Base-by-base conservation (phyloP, 2,888 invertebrate species). In the Drosophila tanythrix region DNA sequence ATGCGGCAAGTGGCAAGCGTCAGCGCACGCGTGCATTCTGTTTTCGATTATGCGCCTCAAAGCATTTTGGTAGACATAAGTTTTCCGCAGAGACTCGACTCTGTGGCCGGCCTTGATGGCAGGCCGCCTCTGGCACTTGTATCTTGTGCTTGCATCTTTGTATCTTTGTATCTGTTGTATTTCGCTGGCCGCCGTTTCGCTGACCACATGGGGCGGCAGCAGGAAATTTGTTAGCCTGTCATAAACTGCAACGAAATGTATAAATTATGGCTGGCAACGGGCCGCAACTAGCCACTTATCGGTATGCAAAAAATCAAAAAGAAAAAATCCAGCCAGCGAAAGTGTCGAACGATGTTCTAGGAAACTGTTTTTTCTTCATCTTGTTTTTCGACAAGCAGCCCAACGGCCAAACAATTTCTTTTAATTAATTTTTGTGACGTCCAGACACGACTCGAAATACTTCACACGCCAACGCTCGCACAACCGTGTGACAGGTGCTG, bases 151-250 rank as follows among this genome's bases (percentile, higher is more conserved):
- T 56, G 74, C 62, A 74, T 82, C 21, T 21, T 21, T 21, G 21
- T 21, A 21, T 21, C 80, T 56, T 74, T 81, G 70, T 81, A 83
- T 88, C 88, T 38, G n/a, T 76, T 70, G 79, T 68, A 79, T 77
- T 77, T 38, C 10, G 66, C 53, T 61, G 63, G 77, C 79, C 79
- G 77, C 77, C 79, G 77, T 71, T 78, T 36, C 29, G 62, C 67
- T 72, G 74, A 73, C 83, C 88, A 70, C 88, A 84, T 83, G 83
- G 82, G 83, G 83, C 75, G 86, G 79, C 73, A 70, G 81, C 81
- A 75, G 83, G 81, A 79, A 87, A 87, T 87, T 87, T 90, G 87
- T 90, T 90, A 83, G 87, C 75, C 86, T 90, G 87, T 82, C 87
- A 86, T 88, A 90, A 88, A 70, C 72, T 86, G 90, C 90, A 83